Base-by-base conservation (phyloP, 2,797 vertebrate species). In the Chromis chromis region DNA sequence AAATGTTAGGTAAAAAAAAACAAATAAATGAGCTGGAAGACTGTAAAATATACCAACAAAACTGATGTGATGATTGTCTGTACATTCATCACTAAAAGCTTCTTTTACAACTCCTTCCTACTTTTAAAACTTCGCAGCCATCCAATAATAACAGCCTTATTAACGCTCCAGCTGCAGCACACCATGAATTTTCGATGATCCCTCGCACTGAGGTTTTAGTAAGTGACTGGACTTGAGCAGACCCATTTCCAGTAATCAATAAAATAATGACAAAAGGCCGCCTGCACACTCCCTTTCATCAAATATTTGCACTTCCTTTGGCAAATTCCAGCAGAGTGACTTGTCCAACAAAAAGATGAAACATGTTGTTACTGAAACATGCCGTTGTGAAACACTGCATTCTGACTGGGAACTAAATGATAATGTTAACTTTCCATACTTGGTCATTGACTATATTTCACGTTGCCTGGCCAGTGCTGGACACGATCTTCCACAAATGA, bases 221-320 rank as follows among this genome's bases (percentile, higher is more conserved):
- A 49, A 82, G n/a, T 67, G 53, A 71, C 68, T 70, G 75, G 76
- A 66, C 61, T 46, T 36, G 27, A 69, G 28, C 25, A 58, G 59
- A 78, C 55, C 14, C 59, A 60, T 12, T 89, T 90, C 89, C 90
- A 90, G 88, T 86, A 89, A 91, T 89, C 81, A 54, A 65, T 84
- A 57, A 83, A 88, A 69, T 5, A 48, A 64, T 55, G 68, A 78
- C 40, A 60, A 55, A 70, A n/a, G 36, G 42, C 61, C 42, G 0
- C 33, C 46, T 1, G 31, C 42, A 17, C 14, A 50, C 63, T 55
- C 19, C 22, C 36, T 74, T 78, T 76, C 56, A 77, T 87, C 74
- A 83, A 76, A 86, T 64, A 73, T 82, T 77, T 73, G 33, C 17
- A 57, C 63, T 82, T 91, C 71, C 77, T 79, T 76, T 53, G 56